These are phyloP conservation scores for Zaprionus kolodkinae DNA, from an alignment of 1,140 invertebrate genomes.

Conservation along the genomic window DNA sequence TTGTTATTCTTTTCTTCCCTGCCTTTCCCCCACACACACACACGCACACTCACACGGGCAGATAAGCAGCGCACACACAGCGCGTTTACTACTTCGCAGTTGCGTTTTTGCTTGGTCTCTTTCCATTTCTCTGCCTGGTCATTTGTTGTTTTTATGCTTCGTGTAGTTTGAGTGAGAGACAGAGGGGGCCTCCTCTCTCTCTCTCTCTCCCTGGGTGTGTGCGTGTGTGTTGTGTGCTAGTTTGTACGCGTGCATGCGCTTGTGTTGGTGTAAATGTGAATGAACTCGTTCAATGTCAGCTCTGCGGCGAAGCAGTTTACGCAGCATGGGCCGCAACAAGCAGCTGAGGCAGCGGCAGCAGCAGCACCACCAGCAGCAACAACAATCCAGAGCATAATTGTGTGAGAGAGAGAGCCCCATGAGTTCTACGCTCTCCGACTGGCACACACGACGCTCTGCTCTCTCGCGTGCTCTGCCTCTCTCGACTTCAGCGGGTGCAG, in stretches of 20 bases:
- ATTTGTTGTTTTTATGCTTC: conserved; percentile 78
- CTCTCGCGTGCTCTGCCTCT: conserved; percentile 32
- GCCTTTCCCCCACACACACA: conserved; percentile 22
- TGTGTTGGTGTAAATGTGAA: conserved; percentile 73
- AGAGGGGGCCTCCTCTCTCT: conserved; percentile 19
- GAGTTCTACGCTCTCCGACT: conserved; percentile 9
- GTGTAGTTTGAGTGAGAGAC: conserved; percentile 64
- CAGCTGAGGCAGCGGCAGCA: conserved; percentile 29
- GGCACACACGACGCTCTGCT: background rate
- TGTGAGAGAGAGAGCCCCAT: conserved; percentile 14
- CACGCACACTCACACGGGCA: conserved; percentile 23
- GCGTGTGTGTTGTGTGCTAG: conserved; percentile 41
- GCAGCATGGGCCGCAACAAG: conserved; percentile 68
- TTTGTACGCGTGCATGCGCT: conserved; percentile 10
- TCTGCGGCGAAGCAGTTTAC: conserved; percentile 58
- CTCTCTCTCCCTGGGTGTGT: conserved; percentile 12
- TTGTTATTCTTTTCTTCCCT: conserved; percentile 53
- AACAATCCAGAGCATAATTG: conserved; percentile 49
- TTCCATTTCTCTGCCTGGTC: conserved; percentile 35
- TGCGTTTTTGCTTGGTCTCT: conserved; percentile 46
- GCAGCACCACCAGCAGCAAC: conserved; percentile 8
- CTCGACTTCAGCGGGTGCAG: conserved; percentile 13
- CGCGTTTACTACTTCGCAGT: conserved; percentile 36
- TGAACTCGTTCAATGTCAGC: conserved; percentile 84
- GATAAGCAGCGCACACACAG: conserved; percentile 28